Conservation (phyloP, 1,140 invertebrate species). For the Heliconius hermathena region DNA sequence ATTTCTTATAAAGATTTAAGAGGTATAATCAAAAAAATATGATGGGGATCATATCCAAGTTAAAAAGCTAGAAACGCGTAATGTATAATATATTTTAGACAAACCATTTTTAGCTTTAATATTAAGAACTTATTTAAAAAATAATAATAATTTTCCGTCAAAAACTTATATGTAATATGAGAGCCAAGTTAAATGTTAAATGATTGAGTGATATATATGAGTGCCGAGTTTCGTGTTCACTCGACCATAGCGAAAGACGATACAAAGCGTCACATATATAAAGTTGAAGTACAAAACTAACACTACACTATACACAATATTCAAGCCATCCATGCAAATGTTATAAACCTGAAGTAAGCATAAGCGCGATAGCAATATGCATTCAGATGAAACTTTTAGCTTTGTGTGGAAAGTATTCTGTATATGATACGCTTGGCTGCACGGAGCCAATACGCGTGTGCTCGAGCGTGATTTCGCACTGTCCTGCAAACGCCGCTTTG, state of each 20-base stretch:
- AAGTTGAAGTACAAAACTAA: neutral
- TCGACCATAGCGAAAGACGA: neutral
- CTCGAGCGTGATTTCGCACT: constrained; percentile 10
- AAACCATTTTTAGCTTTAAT: too few relatives aligned
- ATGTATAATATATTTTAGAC: too few relatives aligned
- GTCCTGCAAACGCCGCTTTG: constrained; percentile 15
- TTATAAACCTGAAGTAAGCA: constrained; percentile 15
- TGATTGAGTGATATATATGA: too few relatives aligned
- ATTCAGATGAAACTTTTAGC: constrained; percentile 25
- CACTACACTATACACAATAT: neutral
- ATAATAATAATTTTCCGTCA: too few relatives aligned
- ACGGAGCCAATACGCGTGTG: constrained; percentile 17
- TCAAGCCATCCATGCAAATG: neutral
- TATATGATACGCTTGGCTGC: neutral
- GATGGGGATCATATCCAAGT: too few relatives aligned
- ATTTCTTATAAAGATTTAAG: too few relatives aligned
- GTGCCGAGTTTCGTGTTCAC: too few relatives aligned
- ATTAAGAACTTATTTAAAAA: too few relatives aligned
- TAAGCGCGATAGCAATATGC: constrained; percentile 19
- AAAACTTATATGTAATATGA: too few relatives aligned
- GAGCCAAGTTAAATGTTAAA: too few relatives aligned
- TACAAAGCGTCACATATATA: neutral
- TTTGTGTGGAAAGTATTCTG: constrained; percentile 24
- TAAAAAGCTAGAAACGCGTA: too few relatives aligned
- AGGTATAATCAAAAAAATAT: too few relatives aligned